Conservation (phyloP, 2,888 invertebrate species). For the Hyalella azteca region DNA sequence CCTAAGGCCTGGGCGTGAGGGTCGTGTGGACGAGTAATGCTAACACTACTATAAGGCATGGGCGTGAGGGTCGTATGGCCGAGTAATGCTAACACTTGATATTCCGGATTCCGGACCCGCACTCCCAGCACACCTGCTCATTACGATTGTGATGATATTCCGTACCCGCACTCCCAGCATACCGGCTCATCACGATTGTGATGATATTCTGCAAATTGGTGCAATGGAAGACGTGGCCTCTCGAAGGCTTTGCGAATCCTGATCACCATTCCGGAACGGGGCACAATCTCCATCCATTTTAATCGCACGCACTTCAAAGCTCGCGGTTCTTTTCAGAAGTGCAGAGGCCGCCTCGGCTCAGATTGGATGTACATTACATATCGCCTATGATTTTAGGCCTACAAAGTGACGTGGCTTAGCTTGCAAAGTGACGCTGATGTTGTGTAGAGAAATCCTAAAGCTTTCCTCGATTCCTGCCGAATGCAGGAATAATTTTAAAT, state of each 20-base stretch:
- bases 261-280: slow-evolving; percentile 18
- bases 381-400: not conserved
- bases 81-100: too few relatives aligned
- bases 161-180: not conserved
- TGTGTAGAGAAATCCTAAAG: too few relatives aligned
- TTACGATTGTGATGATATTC: not conserved
- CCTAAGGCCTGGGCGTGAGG: too few relatives aligned
- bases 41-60: too few relatives aligned
- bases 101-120: too few relatives aligned
- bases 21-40: too few relatives aligned
- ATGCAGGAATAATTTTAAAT: too few relatives aligned
- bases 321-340: not conserved
- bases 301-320: slow-evolving; percentile 4
- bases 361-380: not conserved
- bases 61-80: too few relatives aligned
- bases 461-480: too few relatives aligned
- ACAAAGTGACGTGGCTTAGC: too few relatives aligned
- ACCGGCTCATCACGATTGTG: slow-evolving; percentile 10
- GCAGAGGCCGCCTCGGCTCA: not conserved
- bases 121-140: too few relatives aligned
- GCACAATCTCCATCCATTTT: slow-evolving; percentile 21
- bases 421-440: too few relatives aligned
- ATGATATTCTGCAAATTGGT: slow-evolving; percentile 21
- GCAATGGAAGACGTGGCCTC: slow-evolving; percentile 8
- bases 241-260: not conserved